These are phyloP conservation scores for Burhinus oedicnemus DNA, from an alignment of 2,113 vertebrate genomes.

Conservation along the genomic window DNA sequence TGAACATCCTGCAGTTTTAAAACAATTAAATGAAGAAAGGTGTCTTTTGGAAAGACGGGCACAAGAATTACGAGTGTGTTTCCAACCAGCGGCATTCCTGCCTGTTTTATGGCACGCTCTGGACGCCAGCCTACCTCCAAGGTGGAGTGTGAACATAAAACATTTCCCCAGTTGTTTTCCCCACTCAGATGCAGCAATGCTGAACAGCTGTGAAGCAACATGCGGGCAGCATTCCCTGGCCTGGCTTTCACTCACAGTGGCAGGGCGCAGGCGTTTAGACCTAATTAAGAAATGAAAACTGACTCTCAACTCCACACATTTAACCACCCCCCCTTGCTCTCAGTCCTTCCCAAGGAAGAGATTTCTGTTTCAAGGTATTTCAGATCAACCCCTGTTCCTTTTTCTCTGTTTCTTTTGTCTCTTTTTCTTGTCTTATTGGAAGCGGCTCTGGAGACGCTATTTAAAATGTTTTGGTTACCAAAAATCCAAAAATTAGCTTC, in stretches of 20 bases:
- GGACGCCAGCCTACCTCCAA: not conserved
- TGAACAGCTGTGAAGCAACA: not conserved
- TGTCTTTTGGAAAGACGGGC: not conserved
- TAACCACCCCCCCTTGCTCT: not conserved
- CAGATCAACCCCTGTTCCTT: not conserved
- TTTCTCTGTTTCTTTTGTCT: not conserved
- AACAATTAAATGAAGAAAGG: not conserved
- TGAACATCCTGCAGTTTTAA: not conserved
- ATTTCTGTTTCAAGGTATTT: not conserved
- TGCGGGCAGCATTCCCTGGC: not conserved
- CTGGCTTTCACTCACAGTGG: not conserved
- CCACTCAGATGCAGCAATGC: not conserved
- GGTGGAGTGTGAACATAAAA: conserved; percentile 50
- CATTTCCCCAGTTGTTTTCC: not conserved
- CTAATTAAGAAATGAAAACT: conserved; percentile 1
- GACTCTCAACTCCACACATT: not conserved
- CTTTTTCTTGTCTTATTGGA: not conserved
- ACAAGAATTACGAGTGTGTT: not conserved
- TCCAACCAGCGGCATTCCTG: not conserved
- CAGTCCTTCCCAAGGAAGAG: not conserved
- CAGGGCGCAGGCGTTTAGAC: not conserved
- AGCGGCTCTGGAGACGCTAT: not conserved
- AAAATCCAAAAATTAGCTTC: not conserved
- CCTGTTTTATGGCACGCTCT: not conserved
- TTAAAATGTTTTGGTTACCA: not conserved